Percentiles rank a stretch among this genome's conserved stretches.
These are phyloP conservation scores for Euproctis similis DNA, from an alignment of 2,888 invertebrate species.

Conservation along the genomic window DNA sequence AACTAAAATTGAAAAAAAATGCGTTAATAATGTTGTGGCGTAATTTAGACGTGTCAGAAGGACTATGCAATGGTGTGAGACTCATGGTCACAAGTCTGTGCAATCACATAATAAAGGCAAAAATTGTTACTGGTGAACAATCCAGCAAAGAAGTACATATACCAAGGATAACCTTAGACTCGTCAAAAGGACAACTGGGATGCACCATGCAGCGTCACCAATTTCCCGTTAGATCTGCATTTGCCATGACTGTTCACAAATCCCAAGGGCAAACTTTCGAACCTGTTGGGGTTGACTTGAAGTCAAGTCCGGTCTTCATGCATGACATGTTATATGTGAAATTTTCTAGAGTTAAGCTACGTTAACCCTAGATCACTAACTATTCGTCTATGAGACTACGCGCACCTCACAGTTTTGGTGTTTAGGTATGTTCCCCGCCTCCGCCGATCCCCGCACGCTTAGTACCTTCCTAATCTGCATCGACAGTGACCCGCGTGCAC, in stretches of 20 bases:
- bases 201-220: constrained; percentile 13
- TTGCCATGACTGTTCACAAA: not conserved
- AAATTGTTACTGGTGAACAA: constrained; percentile 12
- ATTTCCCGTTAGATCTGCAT: constrained; percentile 16
- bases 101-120: constrained; percentile 15
- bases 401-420: too few species aligned
- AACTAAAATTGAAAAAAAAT: constrained; percentile 10
- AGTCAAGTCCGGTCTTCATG: constrained; percentile 12
- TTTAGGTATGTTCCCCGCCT: too few species aligned
- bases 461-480: too few species aligned
- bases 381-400: too few species aligned
- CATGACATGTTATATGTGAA: constrained; percentile 1
- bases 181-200: constrained; percentile 13
- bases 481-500: too few species aligned
- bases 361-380: too few species aligned
- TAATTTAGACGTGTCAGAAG: constrained; percentile 18
- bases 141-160: constrained; percentile 11
- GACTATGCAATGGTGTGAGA: constrained; percentile 14
- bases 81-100: constrained; percentile 13
- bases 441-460: too few species aligned
- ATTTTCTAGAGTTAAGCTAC: not conserved
- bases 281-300: constrained; percentile 7
- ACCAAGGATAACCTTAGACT: constrained; percentile 10
- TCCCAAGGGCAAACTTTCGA: constrained; percentile 10
- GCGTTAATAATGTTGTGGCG: constrained; percentile 1